Evolutionary conservation across 2,797 vertebrate genomes (phyloP).

Genomic region (Morus bassanus): DNA sequence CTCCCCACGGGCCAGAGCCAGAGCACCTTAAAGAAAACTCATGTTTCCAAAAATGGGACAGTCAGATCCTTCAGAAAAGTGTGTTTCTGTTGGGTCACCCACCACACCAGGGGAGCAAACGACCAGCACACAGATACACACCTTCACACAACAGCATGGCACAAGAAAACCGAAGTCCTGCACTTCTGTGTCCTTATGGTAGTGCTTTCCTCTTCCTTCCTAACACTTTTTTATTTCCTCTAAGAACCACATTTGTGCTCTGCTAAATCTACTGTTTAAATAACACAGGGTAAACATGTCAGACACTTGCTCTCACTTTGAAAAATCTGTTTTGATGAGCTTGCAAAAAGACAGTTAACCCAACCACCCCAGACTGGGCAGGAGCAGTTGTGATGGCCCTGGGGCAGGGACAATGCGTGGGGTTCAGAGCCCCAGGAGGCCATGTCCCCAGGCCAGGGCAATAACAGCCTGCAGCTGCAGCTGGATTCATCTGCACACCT

Average conservation of each 20-base stretch:
- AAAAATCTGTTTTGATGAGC: neutral
- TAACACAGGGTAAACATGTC: neutral
- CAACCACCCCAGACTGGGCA: neutral
- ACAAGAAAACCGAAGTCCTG: neutral
- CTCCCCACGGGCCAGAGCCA: neutral
- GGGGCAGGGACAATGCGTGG: accelerated
- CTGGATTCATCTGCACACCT: neutral
- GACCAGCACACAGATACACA: neutral
- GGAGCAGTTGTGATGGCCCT: neutral
- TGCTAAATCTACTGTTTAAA: neutral
- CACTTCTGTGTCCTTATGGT: neutral
- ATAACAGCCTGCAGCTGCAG: neutral
- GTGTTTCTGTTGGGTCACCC: neutral
- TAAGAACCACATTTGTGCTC: neutral
- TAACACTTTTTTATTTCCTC: neutral
- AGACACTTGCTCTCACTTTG: neutral
- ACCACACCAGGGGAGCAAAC: neutral
- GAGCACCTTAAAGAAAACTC: neutral
- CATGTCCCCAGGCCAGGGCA: neutral
- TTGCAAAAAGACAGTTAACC: neutral
- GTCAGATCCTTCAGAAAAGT: neutral
- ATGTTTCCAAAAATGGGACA: neutral
- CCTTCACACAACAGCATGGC: neutral
- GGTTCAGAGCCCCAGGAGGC: neutral
- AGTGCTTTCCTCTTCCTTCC: neutral